A percentile compares a stretch with the other conserved stretches of the same genome.
Conservation (phyloP, 2,797 vertebrate genomes). For the Gorsachius magnificus region DNA sequence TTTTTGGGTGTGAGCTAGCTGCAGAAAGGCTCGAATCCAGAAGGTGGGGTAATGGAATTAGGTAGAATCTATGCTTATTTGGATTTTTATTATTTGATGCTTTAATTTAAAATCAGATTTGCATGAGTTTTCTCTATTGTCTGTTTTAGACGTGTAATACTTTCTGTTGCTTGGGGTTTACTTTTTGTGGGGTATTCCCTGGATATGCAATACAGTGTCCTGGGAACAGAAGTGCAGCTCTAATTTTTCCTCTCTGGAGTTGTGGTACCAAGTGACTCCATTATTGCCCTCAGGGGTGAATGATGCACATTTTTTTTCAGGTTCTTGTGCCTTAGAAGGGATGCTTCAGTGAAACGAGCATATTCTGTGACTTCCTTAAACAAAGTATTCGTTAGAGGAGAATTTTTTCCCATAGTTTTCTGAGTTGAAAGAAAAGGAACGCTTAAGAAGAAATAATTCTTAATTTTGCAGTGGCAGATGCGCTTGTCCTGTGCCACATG, state of each 20-base stretch:
- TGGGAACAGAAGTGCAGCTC: not conserved
- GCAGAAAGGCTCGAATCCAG: not conserved
- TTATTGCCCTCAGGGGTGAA: not conserved
- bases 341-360: not conserved
- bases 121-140: not conserved
- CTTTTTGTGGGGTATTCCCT: not conserved
- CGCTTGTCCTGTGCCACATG: not conserved
- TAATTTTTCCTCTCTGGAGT: not conserved
- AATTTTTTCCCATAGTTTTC: not conserved
- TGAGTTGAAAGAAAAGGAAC: not conserved
- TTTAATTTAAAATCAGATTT: not conserved
- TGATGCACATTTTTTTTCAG: not conserved
- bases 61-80: not conserved
- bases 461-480: not conserved
- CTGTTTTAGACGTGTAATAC: not conserved
- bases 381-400: not conserved
- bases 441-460: not conserved
- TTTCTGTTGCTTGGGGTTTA: not conserved
- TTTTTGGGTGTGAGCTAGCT: not conserved
- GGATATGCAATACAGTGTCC: not conserved
- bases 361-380: not conserved
- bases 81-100: not conserved
- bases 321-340: not conserved
- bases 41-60: not conserved
- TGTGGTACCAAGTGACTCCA: not conserved